phyloP scores from a whole-genome alignment of 1,140 invertebrate species.

The Hycleus cichorii region DNA sequence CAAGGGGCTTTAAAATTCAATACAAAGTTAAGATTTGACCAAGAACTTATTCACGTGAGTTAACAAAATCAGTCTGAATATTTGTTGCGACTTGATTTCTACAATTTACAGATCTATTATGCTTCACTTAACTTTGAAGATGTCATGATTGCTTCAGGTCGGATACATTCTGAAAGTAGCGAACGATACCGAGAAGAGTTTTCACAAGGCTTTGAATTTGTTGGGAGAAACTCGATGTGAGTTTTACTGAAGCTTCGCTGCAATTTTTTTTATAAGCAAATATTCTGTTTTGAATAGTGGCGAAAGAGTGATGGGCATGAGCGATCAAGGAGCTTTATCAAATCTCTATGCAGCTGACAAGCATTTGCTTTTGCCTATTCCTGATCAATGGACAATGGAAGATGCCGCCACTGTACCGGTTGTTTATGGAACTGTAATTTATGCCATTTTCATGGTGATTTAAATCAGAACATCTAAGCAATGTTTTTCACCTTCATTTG shows the following conservation, averaged over 20 bases:
- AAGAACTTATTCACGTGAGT: conserved; percentile 39
- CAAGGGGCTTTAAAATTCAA: conserved; percentile 90
- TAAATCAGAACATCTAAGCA: too few species aligned
- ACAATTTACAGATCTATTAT: conserved; percentile 54
- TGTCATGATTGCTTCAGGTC: conserved; percentile 41
- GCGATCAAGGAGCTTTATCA: too few species aligned
- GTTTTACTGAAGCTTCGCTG: conserved; percentile 40
- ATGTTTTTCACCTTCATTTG: too few species aligned
- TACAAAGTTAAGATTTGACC: conserved; percentile 74
- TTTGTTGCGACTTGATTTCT: conserved; percentile 54
- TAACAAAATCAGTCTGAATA: too few species aligned
- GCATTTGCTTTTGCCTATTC: conserved; percentile 46
- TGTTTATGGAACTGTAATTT: too few species aligned
- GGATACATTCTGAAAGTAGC: conserved; percentile 47
- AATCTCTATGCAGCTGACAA: too few species aligned
- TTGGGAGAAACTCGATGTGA: conserved; percentile 63
- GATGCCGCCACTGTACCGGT: conserved; percentile 82
- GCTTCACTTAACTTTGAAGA: neutral
- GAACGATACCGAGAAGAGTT: too few species aligned
- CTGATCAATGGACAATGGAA: conserved; percentile 69
- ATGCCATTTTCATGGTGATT: too few species aligned
- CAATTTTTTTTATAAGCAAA: conserved; percentile 63
- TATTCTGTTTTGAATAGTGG: conserved; percentile 47
- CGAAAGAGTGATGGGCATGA: too few species aligned
- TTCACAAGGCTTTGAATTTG: conserved; percentile 40